phyloP scores from a whole-genome alignment of 2,888 invertebrate genomes.

The Timema podura region DNA sequence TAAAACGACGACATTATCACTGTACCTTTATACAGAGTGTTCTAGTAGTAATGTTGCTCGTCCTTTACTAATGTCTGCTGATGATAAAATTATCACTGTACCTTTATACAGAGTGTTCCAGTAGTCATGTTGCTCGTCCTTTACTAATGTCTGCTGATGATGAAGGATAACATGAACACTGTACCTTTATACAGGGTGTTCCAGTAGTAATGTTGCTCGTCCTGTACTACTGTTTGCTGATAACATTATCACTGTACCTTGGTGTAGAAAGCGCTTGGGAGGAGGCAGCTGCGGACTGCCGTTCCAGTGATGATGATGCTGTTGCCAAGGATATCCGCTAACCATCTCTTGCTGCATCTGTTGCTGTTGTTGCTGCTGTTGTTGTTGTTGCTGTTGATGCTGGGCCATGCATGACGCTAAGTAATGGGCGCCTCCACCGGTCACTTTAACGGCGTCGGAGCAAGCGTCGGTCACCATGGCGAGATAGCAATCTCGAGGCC shows the following conservation, averaged over 20 bases:
- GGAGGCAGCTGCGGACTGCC: conserved; percentile 22
- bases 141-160: not conserved
- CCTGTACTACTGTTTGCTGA: not conserved
- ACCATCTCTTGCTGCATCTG: conserved; percentile 11
- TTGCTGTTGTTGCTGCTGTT: not conserved
- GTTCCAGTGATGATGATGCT: conserved; percentile 39
- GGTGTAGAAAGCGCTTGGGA: conserved; percentile 24
- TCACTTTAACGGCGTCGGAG: not conserved
- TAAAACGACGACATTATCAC: no score
- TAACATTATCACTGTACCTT: conserved; percentile 20
- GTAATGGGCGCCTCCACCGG: not conserved
- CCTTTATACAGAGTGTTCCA: not conserved
- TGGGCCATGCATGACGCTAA: not conserved
- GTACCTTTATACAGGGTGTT: no score
- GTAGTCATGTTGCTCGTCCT: not conserved
- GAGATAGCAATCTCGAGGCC: not conserved
- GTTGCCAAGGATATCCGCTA: conserved; percentile 35
- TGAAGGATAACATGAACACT: no score
- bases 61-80: not conserved
- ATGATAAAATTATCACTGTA: not conserved
- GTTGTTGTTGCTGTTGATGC: not conserved
- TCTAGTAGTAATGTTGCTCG: not conserved
- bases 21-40: no score
- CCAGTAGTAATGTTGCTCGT: no score
- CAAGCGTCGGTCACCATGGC: conserved; percentile 7